Evolutionary conservation across 1,140 invertebrate species (phyloP).

Genomic region (Lepidurus couesii): DNA sequence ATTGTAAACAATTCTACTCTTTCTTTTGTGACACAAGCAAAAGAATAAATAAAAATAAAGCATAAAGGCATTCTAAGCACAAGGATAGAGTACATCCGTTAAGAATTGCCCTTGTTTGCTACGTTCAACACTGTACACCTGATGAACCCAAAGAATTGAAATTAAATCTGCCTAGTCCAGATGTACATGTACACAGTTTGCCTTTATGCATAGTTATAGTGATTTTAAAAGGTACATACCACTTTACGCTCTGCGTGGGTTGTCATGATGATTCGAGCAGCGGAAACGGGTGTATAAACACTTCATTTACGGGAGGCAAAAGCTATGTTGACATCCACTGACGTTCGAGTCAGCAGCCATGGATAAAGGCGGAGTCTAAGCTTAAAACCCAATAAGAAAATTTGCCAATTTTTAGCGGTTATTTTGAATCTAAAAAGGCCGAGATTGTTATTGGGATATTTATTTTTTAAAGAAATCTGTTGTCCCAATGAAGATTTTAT

Average conservation of each 20-base stretch:
- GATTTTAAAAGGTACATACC: background rate
- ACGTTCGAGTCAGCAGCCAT: background rate
- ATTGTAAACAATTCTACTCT: too few species aligned
- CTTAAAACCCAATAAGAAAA: background rate
- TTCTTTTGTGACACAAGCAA: too few species aligned
- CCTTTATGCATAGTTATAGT: background rate
- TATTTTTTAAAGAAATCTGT: too few species aligned
- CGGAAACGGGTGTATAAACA: background rate
- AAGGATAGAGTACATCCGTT: too few species aligned
- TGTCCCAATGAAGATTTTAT: too few species aligned
- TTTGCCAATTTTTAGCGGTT: background rate
- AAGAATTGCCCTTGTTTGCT: too few species aligned
- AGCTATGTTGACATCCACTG: slow-evolving; percentile 4
- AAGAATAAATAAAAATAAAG: too few species aligned
- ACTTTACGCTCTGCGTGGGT: background rate
- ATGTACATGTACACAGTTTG: background rate
- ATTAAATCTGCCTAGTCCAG: background rate
- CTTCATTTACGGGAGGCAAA: background rate
- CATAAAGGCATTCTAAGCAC: too few species aligned
- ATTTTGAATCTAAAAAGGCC: too few species aligned
- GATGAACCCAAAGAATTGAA: too few species aligned
- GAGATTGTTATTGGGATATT: too few species aligned
- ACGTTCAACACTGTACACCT: too few species aligned
- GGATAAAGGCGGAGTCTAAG: background rate
- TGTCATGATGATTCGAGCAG: background rate